Percentiles rank a stretch among this genome's conserved stretches.
Conservation (phyloP, 2,888 invertebrate species). For the Bimastos eiseni region DNA sequence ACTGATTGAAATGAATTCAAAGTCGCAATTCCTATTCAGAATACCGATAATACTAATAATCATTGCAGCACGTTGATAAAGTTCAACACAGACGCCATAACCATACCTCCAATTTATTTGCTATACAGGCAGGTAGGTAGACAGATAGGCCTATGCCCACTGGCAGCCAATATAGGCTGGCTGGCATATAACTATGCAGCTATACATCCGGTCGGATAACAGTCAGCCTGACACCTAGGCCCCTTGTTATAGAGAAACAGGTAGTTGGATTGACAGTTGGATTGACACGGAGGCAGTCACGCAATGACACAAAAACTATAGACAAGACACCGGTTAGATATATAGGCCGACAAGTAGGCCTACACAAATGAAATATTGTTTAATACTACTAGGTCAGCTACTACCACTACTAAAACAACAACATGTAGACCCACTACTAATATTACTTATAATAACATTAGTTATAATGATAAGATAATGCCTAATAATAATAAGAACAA, state of each 20-base stretch:
- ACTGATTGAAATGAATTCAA: background rate
- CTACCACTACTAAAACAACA: too few species aligned
- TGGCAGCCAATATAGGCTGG: background rate
- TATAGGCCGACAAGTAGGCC: background rate
- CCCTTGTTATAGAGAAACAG: background rate
- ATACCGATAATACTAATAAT: background rate
- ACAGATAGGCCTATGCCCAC: background rate
- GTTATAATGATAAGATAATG: too few species aligned
- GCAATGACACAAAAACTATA: background rate
- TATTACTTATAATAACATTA: too few species aligned
- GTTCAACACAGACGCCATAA: slow-evolving; percentile 7
- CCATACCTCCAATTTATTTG: background rate
- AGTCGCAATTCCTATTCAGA: background rate
- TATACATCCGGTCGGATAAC: background rate
- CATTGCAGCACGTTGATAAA: background rate
- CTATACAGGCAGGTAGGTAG: background rate
- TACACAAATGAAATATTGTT: too few species aligned
- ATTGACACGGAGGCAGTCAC: background rate
- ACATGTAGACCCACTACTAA: too few species aligned
- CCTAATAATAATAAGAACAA: too few species aligned
- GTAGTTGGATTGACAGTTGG: background rate
- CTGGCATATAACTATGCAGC: background rate
- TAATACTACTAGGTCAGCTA: too few species aligned
- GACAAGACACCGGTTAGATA: background rate
- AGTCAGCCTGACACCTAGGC: background rate